phyloP scores from a whole-genome alignment of 64 coral and sea anemone genomes.

The Montipora capricornis region DNA sequence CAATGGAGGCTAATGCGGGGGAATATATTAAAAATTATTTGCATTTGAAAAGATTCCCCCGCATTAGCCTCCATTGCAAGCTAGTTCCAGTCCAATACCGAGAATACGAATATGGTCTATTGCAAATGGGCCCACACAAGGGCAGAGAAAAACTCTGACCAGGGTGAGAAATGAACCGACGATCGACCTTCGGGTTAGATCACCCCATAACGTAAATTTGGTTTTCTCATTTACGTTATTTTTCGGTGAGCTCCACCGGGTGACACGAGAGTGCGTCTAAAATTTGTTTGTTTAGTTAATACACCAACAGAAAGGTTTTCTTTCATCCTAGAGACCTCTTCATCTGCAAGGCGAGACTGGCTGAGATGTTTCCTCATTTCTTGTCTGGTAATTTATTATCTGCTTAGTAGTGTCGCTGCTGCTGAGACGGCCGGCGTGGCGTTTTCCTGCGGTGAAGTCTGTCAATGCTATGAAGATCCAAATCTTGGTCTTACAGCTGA shows the following conservation, averaged over 20 bases:
- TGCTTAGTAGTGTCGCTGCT: background rate
- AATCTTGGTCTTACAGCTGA: background rate
- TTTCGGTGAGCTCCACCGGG: background rate
- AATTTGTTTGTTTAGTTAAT: constrained; percentile 16
- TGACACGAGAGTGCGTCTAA: background rate
- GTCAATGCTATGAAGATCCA: background rate
- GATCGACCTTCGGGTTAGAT: no score
- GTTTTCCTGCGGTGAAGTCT: constrained; percentile 25
- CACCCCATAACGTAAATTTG: no score
- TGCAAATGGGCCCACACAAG: no score
- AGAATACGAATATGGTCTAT: no score
- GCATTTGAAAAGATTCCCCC: no score
- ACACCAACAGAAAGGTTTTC: background rate
- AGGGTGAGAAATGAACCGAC: no score
- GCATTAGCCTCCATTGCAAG: no score
- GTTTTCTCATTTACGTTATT: no score
- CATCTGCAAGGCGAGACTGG: background rate
- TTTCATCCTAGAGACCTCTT: background rate
- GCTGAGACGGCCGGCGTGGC: background rate
- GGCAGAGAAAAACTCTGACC: no score
- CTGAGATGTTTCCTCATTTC: background rate
- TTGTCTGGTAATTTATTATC: background rate
- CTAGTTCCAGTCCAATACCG: no score
- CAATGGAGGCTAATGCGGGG: no score
- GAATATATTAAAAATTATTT: no score